Evolutionary conservation across 92 coral and sea anemone genomes (phyloP).

Genomic region (Scolanthus callimorphus): DNA sequence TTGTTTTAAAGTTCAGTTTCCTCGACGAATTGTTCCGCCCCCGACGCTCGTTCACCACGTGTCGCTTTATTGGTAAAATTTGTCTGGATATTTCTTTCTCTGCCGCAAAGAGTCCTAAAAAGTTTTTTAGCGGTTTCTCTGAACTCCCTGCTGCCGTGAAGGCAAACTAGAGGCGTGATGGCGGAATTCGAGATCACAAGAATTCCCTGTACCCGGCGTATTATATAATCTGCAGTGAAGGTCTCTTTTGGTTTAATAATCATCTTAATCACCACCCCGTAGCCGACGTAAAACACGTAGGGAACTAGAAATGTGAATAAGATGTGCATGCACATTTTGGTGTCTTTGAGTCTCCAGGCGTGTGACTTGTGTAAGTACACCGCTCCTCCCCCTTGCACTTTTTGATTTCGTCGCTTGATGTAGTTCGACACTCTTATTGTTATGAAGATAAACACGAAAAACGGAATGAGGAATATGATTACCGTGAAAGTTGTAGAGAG

Average conservation of each 20-base stretch:
- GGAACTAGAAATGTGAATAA: not conserved
- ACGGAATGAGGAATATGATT: not conserved
- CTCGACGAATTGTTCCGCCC: too few relatives aligned
- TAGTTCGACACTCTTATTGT: not conserved
- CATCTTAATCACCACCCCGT: not conserved
- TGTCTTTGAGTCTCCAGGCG: slow-evolving; percentile 2
- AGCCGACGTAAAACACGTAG: not conserved
- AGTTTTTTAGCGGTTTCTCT: not conserved
- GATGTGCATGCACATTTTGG: not conserved
- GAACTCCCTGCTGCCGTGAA: not conserved
- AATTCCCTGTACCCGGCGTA: not conserved
- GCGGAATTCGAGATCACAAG: not conserved
- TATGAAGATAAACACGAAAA: not conserved
- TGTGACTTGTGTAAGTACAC: not conserved
- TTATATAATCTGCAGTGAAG: not conserved
- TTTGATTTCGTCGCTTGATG: not conserved
- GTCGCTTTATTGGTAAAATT: too few relatives aligned
- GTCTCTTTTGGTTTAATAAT: not conserved
- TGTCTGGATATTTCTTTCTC: too few relatives aligned
- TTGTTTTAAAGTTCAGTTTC: too few relatives aligned
- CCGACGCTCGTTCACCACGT: too few relatives aligned
- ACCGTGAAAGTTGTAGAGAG: not conserved
- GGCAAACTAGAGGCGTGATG: not conserved
- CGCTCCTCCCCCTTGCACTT: not conserved
- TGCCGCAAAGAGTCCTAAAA: too few relatives aligned